Evolutionary conservation across 2,797 vertebrate species (phyloP), one percentile per base, ranked within the genome.

Genomic region (Lateolabrax maculatus): DNA sequence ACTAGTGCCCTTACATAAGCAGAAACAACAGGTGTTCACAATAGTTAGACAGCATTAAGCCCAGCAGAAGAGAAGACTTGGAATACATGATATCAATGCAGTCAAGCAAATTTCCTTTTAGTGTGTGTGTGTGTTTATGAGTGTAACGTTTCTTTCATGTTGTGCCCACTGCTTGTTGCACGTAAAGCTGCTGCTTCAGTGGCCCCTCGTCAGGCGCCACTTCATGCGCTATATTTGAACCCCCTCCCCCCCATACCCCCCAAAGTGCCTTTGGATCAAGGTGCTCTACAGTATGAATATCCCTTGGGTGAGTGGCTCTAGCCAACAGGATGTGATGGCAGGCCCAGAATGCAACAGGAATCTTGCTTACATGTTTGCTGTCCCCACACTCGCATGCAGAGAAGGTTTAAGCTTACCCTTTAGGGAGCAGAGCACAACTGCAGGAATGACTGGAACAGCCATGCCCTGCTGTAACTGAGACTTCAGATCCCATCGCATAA

Each of bases 301-400:
- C 87, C 87, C 79, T 41, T 49, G 83, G 77, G 76, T 31, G 84
- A 83, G 61, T 12, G 34, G 76, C 62, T 77, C 53, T 51, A 63
- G 86, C 85, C 90, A 91, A 93, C 93, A 95, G 94, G 94, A 95
- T 94, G 91, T 93, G 85, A 92, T 92, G 84, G 87, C 84, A 83
- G 88, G 90, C 88, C 82, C 84, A 94, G 93, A 94, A 95, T 93
- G 91, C 87, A 79, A 71, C 77, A 86, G 89, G 93, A 94, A 94
- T 95, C 84, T 84, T 56, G 87, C 89, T 61, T 88, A 86, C 86
- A 83, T 87, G 74, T 84, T 89, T 77, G 85, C 88, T 85, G 84
- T 91, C 79, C 61, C 77, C 81, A 72, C 77, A 80, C 82, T 63
- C 71, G 85, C 77, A 84, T 87, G 80, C 77, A 74, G 55, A 46